These are phyloP conservation scores for Aricia agestis DNA, from an alignment of 1,140 invertebrate genomes.

Conservation along the genomic window DNA sequence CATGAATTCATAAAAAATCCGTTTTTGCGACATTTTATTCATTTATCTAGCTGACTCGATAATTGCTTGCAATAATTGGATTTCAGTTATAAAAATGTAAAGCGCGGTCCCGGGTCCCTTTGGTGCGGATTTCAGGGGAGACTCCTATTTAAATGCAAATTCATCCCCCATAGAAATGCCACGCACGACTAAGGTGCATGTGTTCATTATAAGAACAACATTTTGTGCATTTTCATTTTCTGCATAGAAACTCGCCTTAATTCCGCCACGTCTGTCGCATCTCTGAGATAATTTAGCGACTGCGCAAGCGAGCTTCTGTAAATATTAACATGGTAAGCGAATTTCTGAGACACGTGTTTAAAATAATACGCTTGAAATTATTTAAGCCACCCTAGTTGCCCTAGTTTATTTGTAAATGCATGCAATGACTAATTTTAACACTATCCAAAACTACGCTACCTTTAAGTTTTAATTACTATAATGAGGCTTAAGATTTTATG, in stretches of 20 bases:
- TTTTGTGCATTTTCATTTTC: constrained; percentile 67
- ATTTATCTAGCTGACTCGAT: constrained; percentile 62
- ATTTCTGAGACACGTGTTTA: constrained; percentile 31
- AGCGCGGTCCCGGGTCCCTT: constrained; percentile 44
- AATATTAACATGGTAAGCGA: constrained; percentile 45
- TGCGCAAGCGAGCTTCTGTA: constrained; percentile 39
- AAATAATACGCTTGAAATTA: constrained; percentile 21
- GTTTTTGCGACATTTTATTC: background rate
- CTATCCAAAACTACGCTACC: background rate
- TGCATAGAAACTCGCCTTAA: constrained; percentile 57
- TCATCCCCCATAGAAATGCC: constrained; percentile 50
- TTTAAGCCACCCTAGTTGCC: background rate
- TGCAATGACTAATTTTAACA: background rate
- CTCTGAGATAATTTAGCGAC: constrained; percentile 39
- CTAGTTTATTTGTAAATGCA: constrained; percentile 1
- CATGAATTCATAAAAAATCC: background rate
- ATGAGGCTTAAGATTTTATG: background rate
- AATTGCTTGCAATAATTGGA: constrained; percentile 69
- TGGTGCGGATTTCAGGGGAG: constrained; percentile 45
- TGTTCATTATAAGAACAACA: constrained; percentile 66
- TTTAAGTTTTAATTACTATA: background rate
- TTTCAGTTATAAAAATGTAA: constrained; percentile 67
- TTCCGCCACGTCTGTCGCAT: constrained; percentile 42
- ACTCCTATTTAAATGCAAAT: constrained; percentile 71
- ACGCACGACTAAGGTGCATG: constrained; percentile 60